These are phyloP conservation scores for Gastracanthus pulcherrimus DNA, from an alignment of 2,888 invertebrate genomes.

Conservation along the genomic window DNA sequence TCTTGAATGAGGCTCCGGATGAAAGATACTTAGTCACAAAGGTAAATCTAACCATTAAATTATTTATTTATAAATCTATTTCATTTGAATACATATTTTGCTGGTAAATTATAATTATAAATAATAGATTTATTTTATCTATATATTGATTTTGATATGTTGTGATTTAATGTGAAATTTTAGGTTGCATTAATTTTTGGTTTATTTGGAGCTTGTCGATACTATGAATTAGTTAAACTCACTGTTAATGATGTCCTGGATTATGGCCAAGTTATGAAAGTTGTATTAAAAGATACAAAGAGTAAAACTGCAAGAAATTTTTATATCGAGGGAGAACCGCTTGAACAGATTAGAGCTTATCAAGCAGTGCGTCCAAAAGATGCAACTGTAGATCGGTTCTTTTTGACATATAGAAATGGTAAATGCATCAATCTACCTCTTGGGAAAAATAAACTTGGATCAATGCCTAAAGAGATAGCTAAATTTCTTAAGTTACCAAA, in stretches of 20 bases:
- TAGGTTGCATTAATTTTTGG: constrained; percentile 60
- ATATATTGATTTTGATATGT: too few relatives aligned
- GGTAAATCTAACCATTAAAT: too few relatives aligned
- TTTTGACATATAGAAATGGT: constrained; percentile 50
- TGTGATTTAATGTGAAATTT: constrained; percentile 7
- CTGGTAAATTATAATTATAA: too few relatives aligned
- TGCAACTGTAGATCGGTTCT: constrained; percentile 53
- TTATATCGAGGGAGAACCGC: constrained; percentile 48
- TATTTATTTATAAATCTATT: too few relatives aligned
- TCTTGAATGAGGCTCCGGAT: too few relatives aligned
- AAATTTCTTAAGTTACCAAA: not conserved
- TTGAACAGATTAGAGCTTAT: constrained; percentile 49
- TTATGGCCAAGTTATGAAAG: constrained; percentile 37
- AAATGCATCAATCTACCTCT: not conserved
- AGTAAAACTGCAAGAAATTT: constrained; percentile 54
- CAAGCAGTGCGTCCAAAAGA: constrained; percentile 54
- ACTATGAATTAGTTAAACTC: constrained; percentile 59
- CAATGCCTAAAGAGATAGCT: constrained; percentile 53
- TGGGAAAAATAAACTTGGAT: not conserved
- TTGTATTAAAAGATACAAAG: constrained; percentile 48
- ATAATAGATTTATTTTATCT: too few relatives aligned
- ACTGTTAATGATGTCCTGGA: constrained; percentile 53
- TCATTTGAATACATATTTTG: too few relatives aligned
- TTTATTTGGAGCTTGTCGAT: constrained; percentile 58
- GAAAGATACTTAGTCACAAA: too few relatives aligned